phyloP scores from a whole-genome alignment of 2,888 invertebrate species.

The Ectemnius cavifrons region DNA sequence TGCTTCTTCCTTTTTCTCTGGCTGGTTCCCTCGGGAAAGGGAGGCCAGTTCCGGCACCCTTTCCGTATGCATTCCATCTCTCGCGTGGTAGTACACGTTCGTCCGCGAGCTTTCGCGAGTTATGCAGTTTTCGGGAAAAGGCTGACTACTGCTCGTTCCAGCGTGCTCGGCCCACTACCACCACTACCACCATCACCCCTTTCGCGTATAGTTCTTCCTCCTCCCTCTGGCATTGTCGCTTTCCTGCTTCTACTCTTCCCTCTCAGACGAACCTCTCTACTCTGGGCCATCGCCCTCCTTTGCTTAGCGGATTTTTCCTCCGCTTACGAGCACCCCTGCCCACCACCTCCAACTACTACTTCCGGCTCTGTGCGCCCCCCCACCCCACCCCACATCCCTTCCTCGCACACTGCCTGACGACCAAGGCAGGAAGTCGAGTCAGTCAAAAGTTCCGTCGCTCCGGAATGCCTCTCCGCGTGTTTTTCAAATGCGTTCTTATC shows the following conservation, averaged over 20 bases:
- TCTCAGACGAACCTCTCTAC: slow-evolving; percentile 3
- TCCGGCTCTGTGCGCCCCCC: neutral
- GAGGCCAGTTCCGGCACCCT: slow-evolving; percentile 17
- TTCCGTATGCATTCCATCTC: slow-evolving; percentile 40
- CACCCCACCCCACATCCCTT: neutral
- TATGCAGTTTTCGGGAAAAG: slow-evolving; percentile 34
- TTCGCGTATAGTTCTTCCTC: no score
- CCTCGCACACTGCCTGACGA: neutral
- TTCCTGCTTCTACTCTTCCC: neutral
- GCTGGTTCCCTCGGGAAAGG: no score
- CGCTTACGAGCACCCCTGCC: slow-evolving; percentile 27
- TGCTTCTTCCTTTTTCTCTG: no score
- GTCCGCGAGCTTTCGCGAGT: slow-evolving; percentile 27
- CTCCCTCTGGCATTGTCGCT: neutral
- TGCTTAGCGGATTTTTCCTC: slow-evolving; percentile 38
- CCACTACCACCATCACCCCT: no score
- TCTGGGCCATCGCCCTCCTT: neutral
- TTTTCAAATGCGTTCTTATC: slow-evolving; percentile 19
- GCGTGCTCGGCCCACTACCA: neutral
- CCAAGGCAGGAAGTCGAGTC: slow-evolving; percentile 26
- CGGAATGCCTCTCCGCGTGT: slow-evolving; percentile 9
- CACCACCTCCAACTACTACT: neutral
- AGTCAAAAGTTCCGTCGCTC: slow-evolving; percentile 28
- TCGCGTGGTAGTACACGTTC: slow-evolving; percentile 9
- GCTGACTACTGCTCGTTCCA: slow-evolving; percentile 2